phyloP scores from a whole-genome alignment of 1,140 invertebrate species.

The Ctenoplectra terminalis region DNA sequence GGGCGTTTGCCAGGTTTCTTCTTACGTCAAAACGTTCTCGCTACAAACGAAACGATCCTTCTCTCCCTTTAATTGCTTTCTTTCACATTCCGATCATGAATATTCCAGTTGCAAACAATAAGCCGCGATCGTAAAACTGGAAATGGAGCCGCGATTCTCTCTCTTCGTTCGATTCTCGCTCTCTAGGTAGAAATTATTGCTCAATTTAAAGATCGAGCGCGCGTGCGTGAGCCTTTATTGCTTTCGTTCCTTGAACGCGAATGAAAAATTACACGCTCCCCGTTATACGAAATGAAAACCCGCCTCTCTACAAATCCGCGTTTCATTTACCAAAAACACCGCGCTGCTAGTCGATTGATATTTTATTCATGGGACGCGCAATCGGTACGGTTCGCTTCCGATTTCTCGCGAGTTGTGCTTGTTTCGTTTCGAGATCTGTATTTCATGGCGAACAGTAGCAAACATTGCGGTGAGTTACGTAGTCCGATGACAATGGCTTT shows the following conservation, averaged over 20 bases:
- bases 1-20: too few species aligned
- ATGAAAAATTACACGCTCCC: conserved; percentile 30
- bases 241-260: not conserved
- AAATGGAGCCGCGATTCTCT: not conserved
- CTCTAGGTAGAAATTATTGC: conserved; percentile 10
- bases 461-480: conserved; percentile 17
- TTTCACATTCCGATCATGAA: conserved; percentile 15
- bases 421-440: not conserved
- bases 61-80: conserved; percentile 22
- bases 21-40: too few species aligned
- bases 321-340: conserved; percentile 30
- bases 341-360: conserved; percentile 18
- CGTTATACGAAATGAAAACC: conserved; percentile 7
- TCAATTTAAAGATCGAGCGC: not conserved
- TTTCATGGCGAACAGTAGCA: not conserved
- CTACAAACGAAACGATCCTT: not conserved
- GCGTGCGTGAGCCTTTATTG: conserved; percentile 2
- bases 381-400: not conserved
- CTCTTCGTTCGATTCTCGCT: not conserved
- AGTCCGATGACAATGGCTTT: conserved; percentile 14
- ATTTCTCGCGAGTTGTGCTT: not conserved
- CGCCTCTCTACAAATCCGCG: not conserved
- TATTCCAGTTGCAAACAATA: conserved; percentile 5
- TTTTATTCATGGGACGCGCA: conserved; percentile 31
- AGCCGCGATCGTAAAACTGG: not conserved